Evolutionary conservation across 2,888 invertebrate genomes (phyloP), one percentile per base, ranked within the genome.

Genomic region (Drosophila robusta): DNA sequence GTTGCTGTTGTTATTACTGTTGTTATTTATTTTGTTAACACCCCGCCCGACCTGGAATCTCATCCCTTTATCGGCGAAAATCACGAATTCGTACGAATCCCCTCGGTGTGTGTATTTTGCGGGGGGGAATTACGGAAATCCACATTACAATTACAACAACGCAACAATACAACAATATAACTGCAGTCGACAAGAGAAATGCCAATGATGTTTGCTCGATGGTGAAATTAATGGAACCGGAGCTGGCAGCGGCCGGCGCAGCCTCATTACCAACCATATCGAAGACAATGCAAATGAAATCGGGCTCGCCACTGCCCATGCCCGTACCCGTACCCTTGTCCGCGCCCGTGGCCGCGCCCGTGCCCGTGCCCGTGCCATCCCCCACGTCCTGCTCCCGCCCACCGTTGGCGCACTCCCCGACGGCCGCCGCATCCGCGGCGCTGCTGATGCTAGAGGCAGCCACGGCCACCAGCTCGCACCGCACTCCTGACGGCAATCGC

Each of bases 141-240:
- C 50, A 54, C 38, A 42, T 18, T 18, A 18, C 18, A 18, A 18
- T 18, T 18, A 18, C 18, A 18, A 18, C 18, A 18, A n/a, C n/a
- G 54, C 42, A 39, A 42, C 51, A 51, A 52, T 18, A 60, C 67
- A 39, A 61, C 49, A 75, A 64, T 36, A 58, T 38, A 45, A 55
- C 38, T 54, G 56, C 55, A 89, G 89, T 85, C 75, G 87, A 90
- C 83, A 90, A 90, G 84, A 80, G 87, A 87, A 92, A 91, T 86
- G 91, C 90, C 75, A 92, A 91, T 72, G 86, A 90, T 89, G 85
- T 91, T 80, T 86, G 87, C 75, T 70, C 82, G 62, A 77, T 89
- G 85, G 84, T 71, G 74, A 89, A 89, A 87, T 89, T 90, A 89
- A 89, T 87, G 89, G 90, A 88, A 72, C 80, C 85, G 80, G 76